phyloP scores from a whole-genome alignment of 2,113 vertebrate genomes.

The Oplegnathus fasciatus region DNA sequence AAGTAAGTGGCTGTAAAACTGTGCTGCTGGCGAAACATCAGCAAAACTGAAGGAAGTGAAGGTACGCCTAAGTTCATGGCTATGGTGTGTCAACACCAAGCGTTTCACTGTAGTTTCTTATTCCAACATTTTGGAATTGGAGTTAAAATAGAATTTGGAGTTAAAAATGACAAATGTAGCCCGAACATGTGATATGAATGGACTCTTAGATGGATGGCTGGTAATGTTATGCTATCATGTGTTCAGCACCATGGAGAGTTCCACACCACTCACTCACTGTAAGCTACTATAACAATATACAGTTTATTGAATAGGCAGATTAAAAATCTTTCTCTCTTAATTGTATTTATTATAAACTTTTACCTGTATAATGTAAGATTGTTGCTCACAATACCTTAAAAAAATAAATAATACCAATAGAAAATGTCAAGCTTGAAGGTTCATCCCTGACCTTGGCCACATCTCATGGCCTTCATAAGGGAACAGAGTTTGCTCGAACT shows the following conservation, averaged over 20 bases:
- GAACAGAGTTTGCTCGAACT: background rate
- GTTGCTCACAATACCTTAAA: no score
- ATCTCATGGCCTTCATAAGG: background rate
- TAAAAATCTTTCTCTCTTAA: no score
- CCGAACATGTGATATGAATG: background rate
- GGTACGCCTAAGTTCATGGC: conserved; percentile 22
- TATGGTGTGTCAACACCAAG: background rate
- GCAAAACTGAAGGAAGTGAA: conserved; percentile 50
- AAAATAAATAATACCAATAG: background rate
- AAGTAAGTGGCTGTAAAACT: conserved; percentile 55
- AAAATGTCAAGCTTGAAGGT: background rate
- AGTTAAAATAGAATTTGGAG: no score
- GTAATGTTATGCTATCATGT: background rate
- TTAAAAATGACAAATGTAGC: background rate
- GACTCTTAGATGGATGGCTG: background rate
- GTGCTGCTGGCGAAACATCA: conserved; percentile 57
- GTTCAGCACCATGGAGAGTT: conserved; percentile 40
- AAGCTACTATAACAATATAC: background rate
- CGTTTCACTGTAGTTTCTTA: background rate
- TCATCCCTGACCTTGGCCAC: background rate
- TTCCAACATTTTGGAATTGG: background rate
- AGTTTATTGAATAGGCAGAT: background rate
- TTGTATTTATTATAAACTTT: background rate
- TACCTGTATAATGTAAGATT: background rate
- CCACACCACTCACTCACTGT: background rate